Percentiles rank a stretch among this genome's conserved stretches.
Evolutionary conservation across 2,797 vertebrate species (phyloP).

Genomic region (Eremophila alpestris): DNA sequence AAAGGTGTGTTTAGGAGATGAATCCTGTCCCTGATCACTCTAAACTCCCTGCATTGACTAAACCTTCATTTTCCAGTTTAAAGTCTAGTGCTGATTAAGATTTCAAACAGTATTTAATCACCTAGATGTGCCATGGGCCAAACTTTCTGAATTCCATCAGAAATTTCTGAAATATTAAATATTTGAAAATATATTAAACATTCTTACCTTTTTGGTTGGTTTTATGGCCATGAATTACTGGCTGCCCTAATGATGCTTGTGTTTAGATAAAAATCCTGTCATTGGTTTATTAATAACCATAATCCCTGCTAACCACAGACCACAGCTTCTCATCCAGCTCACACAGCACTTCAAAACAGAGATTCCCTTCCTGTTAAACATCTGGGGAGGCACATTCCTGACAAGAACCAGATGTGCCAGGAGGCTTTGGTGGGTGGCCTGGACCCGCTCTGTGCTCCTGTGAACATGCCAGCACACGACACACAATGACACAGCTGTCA

Average conservation of each 20-base stretch:
- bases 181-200: not conserved
- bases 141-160: not conserved
- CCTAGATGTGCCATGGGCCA: fast-evolving
- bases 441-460: not conserved
- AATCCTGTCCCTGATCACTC: not conserved
- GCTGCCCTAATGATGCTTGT: not conserved
- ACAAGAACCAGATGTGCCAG: not conserved
- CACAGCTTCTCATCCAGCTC: not conserved
- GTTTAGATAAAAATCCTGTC: not conserved
- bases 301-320: not conserved
- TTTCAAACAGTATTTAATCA: not conserved
- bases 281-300: not conserved
- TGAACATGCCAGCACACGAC: not conserved
- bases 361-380: not conserved
- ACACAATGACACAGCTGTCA: not conserved
- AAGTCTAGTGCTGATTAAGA: not conserved
- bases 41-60: not conserved
- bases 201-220: not conserved
- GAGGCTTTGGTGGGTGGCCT: not conserved
- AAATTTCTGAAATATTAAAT: not conserved
- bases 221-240: not conserved
- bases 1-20: not conserved
- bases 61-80: not conserved
- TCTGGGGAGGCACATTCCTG: not conserved
- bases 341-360: not conserved